Conservation (phyloP, 2,797 vertebrate genomes). For the Crenichthys baileyi region DNA sequence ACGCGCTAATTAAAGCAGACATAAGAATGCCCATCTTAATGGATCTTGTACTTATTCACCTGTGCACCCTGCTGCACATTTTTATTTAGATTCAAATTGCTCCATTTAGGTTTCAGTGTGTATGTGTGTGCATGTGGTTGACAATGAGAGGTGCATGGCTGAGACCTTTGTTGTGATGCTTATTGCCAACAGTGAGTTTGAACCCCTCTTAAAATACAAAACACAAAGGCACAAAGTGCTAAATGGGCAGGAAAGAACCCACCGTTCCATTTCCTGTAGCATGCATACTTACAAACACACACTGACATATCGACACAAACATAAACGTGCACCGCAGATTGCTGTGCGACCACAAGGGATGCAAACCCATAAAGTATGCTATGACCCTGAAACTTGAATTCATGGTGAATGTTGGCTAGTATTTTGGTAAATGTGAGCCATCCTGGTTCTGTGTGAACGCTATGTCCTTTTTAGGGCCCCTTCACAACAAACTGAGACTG, state of each 20-base stretch:
- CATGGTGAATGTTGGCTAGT: neutral
- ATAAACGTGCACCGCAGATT: neutral
- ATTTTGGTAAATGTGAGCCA: neutral
- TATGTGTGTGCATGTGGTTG: conserved; percentile 29
- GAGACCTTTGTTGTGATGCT: conserved; percentile 60
- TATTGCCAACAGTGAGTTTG: conserved; percentile 67
- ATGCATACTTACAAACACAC: conserved; percentile 3
- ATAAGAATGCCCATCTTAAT: conserved; percentile 67
- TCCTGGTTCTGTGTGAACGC: neutral
- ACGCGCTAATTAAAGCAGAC: conserved; percentile 69
- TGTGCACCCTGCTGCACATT: conserved; percentile 65
- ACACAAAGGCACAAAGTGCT: conserved; percentile 69
- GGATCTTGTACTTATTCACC: conserved; percentile 68
- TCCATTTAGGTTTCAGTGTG: conserved; percentile 48
- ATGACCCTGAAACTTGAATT: neutral
- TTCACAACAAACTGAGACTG: neutral
- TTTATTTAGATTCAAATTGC: conserved; percentile 77
- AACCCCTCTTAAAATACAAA: conserved; percentile 62
- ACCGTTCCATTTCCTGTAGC: conserved; percentile 47
- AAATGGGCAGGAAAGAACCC: conserved; percentile 56
- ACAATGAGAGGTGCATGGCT: conserved; percentile 18
- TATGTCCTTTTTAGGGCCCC: neutral
- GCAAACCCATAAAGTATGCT: conserved; percentile 5
- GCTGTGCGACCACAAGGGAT: conserved; percentile 54
- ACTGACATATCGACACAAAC: neutral